Evolutionary conservation across 2,888 invertebrate genomes (phyloP).

Genomic region (Tetragonula carbonaria): DNA sequence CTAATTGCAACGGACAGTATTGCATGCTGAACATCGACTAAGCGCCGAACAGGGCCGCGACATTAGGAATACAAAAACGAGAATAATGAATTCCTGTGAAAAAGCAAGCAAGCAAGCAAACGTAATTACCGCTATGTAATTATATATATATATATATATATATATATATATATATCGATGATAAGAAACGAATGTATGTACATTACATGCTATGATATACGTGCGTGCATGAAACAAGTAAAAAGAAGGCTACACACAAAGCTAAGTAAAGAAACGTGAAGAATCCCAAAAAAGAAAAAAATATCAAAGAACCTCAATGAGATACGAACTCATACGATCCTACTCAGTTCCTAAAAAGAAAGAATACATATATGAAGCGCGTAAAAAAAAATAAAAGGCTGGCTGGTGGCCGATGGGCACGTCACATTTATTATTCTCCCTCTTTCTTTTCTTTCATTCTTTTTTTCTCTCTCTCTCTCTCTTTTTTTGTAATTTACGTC

Average conservation of each 20-base stretch:
- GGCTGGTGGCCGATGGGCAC: slow-evolving; percentile 70
- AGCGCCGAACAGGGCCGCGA: background rate
- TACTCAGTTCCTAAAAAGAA: slow-evolving; percentile 40
- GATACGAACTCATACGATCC: slow-evolving; percentile 37
- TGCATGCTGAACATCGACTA: background rate
- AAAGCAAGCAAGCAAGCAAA: slow-evolving; percentile 39
- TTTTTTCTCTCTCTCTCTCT: slow-evolving; percentile 20
- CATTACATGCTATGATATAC: slow-evolving; percentile 57
- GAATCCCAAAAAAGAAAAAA: slow-evolving; percentile 19
- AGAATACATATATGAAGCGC: slow-evolving; percentile 52
- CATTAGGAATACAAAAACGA: background rate
- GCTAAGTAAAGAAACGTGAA: slow-evolving; percentile 25
- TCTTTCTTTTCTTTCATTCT: slow-evolving; percentile 11
- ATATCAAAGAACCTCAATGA: slow-evolving; percentile 27
- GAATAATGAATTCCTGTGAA: slow-evolving; percentile 20
- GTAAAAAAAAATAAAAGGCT: slow-evolving; percentile 69
- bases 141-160: background rate
- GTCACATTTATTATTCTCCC: slow-evolving; percentile 53
- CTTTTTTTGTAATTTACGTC: slow-evolving; percentile 21
- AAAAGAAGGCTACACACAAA: slow-evolving; percentile 36
- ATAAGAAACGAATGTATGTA: slow-evolving; percentile 21
- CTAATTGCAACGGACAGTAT: background rate
- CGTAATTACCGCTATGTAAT: slow-evolving; percentile 18
- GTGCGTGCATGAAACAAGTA: slow-evolving; percentile 63
- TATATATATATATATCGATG: background rate